Percentiles rank a stretch among this genome's conserved stretches.
Conservation (phyloP, 2,888 invertebrate species). For the Empis stercorea region DNA sequence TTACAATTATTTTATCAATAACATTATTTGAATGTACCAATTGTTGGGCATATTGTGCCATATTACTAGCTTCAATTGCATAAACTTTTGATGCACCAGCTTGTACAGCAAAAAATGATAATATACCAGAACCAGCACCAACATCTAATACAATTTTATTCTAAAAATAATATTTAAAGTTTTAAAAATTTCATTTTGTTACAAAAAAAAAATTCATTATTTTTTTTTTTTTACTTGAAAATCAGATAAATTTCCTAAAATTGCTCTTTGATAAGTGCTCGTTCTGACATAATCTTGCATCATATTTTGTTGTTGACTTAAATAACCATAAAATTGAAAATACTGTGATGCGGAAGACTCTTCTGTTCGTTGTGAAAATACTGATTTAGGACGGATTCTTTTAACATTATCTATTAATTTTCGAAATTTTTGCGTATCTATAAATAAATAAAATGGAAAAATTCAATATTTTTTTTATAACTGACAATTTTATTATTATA, state of each 20-base stretch:
- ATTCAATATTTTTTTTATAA: background rate
- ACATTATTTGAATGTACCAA: slow-evolving; percentile 83
- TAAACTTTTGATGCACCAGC: slow-evolving; percentile 94
- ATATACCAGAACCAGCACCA: slow-evolving; percentile 95
- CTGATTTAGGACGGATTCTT: slow-evolving; percentile 46
- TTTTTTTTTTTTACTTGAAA: slow-evolving; percentile 44
- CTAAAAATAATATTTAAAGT: slow-evolving; percentile 43
- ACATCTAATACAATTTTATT: slow-evolving; percentile 93
- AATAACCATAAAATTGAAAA: slow-evolving; percentile 98
- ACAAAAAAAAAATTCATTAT: background rate
- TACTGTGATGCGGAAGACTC: slow-evolving; percentile 98
- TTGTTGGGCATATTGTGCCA: slow-evolving; percentile 91
- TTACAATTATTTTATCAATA: slow-evolving; percentile 75
- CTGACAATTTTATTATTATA: background rate
- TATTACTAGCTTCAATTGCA: slow-evolving; percentile 98
- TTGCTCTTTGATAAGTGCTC: slow-evolving; percentile 95
- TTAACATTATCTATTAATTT: slow-evolving; percentile 34
- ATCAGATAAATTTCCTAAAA: slow-evolving; percentile 82
- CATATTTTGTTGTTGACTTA: slow-evolving; percentile 99
- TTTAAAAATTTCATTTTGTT: too few relatives aligned
- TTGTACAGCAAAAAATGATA: slow-evolving; percentile 96
- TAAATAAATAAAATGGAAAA: background rate
- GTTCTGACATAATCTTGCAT: slow-evolving; percentile 99
- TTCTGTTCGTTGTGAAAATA: slow-evolving; percentile 91
- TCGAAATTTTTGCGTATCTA: slow-evolving; percentile 31